These are phyloP conservation scores for Drosophila nasuta DNA, from an alignment of 1,140 invertebrate species.

Conservation along the genomic window DNA sequence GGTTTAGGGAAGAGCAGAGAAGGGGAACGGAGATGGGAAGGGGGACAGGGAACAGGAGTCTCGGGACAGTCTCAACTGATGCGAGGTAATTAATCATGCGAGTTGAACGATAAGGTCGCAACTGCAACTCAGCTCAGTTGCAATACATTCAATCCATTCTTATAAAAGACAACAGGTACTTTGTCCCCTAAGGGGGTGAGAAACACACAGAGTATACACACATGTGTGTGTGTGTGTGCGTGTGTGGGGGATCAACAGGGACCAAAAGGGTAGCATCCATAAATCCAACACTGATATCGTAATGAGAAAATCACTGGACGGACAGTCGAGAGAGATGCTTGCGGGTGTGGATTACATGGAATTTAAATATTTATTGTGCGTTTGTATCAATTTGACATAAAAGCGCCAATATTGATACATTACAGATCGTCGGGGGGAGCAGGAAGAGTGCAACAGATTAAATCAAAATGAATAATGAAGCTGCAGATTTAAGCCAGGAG, in stretches of 20 bases:
- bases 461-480: conserved; percentile 30
- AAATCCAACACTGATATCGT: conserved; percentile 64
- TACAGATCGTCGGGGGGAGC: conserved; percentile 27
- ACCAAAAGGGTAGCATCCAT: conserved; percentile 43
- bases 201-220: neutral
- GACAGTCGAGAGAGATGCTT: conserved; percentile 8
- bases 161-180: conserved; percentile 44
- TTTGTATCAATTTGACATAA: conserved; percentile 62
- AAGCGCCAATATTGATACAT: conserved; percentile 72
- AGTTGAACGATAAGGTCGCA: conserved; percentile 49
- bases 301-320: conserved; percentile 53
- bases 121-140: conserved; percentile 21
- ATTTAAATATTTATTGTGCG: conserved; percentile 70
- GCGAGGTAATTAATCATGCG: conserved; percentile 50
- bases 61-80: conserved; percentile 23
- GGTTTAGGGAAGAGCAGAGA: neutral
- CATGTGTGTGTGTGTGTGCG: conserved; percentile 12
- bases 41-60: conserved; percentile 16
- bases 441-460: neutral
- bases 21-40: neutral
- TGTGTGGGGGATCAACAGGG: conserved; percentile 1
- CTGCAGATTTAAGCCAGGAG: neutral
- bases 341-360: conserved; percentile 54
- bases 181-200: conserved; percentile 45
- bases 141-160: conserved; percentile 5